Base-by-base conservation (phyloP, 2,113 vertebrate genomes). In the Tachysurus vachellii region DNA sequence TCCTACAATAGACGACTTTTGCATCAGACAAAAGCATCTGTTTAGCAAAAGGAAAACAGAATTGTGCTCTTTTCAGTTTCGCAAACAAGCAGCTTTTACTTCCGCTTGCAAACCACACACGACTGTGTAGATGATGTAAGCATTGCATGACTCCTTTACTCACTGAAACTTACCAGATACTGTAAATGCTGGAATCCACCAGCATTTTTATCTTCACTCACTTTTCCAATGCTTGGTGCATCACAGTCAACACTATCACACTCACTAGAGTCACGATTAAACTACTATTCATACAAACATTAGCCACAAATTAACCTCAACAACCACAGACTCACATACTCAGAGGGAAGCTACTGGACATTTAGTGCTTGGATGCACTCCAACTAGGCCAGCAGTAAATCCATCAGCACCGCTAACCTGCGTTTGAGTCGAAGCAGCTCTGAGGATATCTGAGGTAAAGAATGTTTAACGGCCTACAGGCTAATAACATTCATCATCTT, bases 71-170 rank as follows among this genome's bases (percentile, higher is more conserved):
- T 68, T 84, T 79, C 81, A 77, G 71, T 61, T 83, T 84, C 59
- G 11, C 59, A 76, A 57, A 54, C 59, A 83, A 14, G 71, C 47
- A 56, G 82, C 31, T 87, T 77, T 83, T 54, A 87, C 73, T 83
- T 83, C 82, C n/a, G 14, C 71, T 87, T 84, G 5, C 57, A 31
- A 81, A 19, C 57, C 57, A 56, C 83, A 85, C 16, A 9, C 0
- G 21, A 62, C 19, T 66, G 42, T 54, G 59, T 23, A 64, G 56
- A 28, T 11, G 21, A 66, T 23, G 16, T 64, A 28, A 64, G 76
- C 47, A 53, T 3, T 19, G 14, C 26, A n/a, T n/a, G 75, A 53
- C 81, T 28, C 59, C 26, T 26, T 31, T 23, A 16, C 36, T 10
- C 36, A 50, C 8, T 50, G 47, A 50, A 50, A 50, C 47, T 50